phyloP scores from a whole-genome alignment of 1,140 invertebrate species.

The Panagrolaimus sp. region DNA sequence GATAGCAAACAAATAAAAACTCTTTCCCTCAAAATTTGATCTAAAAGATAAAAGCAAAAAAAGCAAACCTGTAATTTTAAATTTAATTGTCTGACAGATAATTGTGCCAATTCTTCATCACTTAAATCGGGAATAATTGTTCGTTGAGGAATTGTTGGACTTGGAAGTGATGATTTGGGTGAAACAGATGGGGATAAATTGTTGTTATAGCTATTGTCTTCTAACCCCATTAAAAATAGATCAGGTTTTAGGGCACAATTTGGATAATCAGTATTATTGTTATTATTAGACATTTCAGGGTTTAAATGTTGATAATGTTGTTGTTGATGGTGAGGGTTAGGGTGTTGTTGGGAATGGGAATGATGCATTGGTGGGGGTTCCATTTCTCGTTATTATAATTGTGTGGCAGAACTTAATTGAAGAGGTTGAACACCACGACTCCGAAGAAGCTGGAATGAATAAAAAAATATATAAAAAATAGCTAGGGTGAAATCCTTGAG shows the following conservation, averaged over 20 bases:
- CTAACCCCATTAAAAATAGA: too few relatives aligned
- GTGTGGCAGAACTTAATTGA: constrained; percentile 41
- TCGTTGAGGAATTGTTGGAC: constrained; percentile 15
- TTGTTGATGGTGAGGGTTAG: background rate
- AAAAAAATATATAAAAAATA: constrained; percentile 1
- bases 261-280: too few relatives aligned
- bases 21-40: background rate
- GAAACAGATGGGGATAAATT: background rate
- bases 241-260: too few relatives aligned
- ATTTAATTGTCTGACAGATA: constrained; percentile 89
- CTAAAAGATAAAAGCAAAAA: background rate
- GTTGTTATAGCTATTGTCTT: background rate
- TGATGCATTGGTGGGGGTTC: constrained; percentile 20
- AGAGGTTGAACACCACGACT: constrained; percentile 50
- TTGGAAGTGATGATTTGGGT: background rate
- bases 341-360: background rate
- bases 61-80: constrained; percentile 74
- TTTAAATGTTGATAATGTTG: background rate
- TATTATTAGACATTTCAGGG: too few relatives aligned
- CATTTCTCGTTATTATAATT: constrained; percentile 28
- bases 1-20: background rate
- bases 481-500: constrained; percentile 3
- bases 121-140: constrained; percentile 48
- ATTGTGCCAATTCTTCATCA: constrained; percentile 79
- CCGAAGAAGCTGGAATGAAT: constrained; percentile 37